A percentile compares a stretch with the other conserved stretches of the same genome.
phyloP scores from a whole-genome alignment of 2,797 vertebrate genomes.

The Astyanax mexicanus region DNA sequence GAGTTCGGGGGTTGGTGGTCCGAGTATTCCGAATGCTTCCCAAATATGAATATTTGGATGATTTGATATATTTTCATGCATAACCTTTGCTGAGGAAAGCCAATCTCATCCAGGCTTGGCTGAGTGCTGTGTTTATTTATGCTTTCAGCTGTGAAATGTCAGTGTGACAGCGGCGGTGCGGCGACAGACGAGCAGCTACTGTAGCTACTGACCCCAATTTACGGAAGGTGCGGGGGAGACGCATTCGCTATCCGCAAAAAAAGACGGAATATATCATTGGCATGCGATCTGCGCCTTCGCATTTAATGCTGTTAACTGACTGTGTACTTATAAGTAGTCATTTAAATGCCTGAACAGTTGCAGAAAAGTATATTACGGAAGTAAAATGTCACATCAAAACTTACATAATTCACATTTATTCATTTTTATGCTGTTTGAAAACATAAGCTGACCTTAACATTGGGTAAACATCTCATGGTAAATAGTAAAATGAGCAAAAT shows the following conservation, averaged over 20 bases:
- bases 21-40: constrained; percentile 28
- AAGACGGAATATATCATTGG: constrained; percentile 72
- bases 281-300: constrained; percentile 49
- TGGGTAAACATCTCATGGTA: too few relatives aligned
- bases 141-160: constrained; percentile 72
- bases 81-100: constrained; percentile 67
- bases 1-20: not conserved
- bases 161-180: constrained; percentile 73
- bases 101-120: constrained; percentile 71
- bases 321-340: not conserved
- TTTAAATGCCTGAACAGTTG: not conserved
- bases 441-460: not conserved
- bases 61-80: constrained; percentile 72
- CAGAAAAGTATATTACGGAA: not conserved
- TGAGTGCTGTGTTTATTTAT: constrained; percentile 64
- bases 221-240: constrained; percentile 64
- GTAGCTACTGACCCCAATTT: constrained; percentile 81
- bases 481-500: too few relatives aligned
- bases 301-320: constrained; percentile 49
- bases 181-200: constrained; percentile 70
- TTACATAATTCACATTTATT: not conserved
- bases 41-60: constrained; percentile 30
- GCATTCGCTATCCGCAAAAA: constrained; percentile 50
- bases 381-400: not conserved
- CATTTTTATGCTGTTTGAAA: not conserved